Conservation (phyloP, 2,888 invertebrate species). For the Peribatodes rhomboidaria region DNA sequence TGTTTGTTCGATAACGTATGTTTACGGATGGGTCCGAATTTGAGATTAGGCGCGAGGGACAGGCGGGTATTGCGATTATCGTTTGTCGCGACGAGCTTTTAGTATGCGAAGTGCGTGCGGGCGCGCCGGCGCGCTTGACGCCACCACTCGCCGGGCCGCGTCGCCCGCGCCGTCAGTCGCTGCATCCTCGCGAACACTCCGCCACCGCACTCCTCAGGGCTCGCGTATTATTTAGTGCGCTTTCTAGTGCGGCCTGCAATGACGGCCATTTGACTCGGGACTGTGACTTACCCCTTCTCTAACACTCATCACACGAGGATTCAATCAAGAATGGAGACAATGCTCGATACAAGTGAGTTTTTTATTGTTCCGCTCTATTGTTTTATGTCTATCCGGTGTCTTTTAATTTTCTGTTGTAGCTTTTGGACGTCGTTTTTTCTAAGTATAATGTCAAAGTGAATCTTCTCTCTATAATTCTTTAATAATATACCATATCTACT, state of each 20-base stretch:
- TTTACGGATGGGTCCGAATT: constrained; percentile 72
- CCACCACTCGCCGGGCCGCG: constrained; percentile 62
- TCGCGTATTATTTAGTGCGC: constrained; percentile 71
- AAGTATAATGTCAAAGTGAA: not conserved
- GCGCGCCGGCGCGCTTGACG: constrained; percentile 74
- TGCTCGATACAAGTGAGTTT: constrained; percentile 67
- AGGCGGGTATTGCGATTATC: constrained; percentile 72
- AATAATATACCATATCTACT: too few relatives aligned
- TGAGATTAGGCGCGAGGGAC: constrained; percentile 73
- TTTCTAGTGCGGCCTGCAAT: constrained; percentile 74
- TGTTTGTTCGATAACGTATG: constrained; percentile 80
- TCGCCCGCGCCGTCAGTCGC: constrained; percentile 59
- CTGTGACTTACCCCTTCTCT: constrained; percentile 50
- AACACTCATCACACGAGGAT: constrained; percentile 52
- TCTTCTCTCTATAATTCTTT: too few relatives aligned
- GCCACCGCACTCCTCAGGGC: constrained; percentile 67
- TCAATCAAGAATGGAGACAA: constrained; percentile 58
- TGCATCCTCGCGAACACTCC: constrained; percentile 68
- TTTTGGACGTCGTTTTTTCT: constrained; percentile 1
- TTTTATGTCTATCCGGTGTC: constrained; percentile 37
- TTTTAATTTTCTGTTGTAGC: constrained; percentile 5
- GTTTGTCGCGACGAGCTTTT: constrained; percentile 73
- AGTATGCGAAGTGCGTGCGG: constrained; percentile 84
- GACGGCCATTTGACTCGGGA: constrained; percentile 65
- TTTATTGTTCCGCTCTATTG: constrained; percentile 45